Evolutionary conservation across 2,888 invertebrate species (phyloP), one percentile per base, ranked within the genome.

Genomic region (Epirrhoe alternata): DNA sequence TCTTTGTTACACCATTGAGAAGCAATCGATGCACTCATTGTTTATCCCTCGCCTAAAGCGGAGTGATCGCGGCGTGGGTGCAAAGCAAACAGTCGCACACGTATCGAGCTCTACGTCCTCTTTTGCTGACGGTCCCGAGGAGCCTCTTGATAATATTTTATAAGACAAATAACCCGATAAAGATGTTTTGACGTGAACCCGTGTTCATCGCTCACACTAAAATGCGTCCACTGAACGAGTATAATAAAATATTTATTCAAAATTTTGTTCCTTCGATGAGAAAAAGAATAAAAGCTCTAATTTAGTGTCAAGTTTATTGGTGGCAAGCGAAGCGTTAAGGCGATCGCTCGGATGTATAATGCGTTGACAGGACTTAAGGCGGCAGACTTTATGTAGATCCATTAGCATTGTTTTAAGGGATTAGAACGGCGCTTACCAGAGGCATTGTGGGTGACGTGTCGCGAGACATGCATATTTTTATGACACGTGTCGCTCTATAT

Each of bases 131-230:
- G 90, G 85, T 92, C 88, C 90, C 86, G 86, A 88, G 87, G 89
- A 89, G 90, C 87, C 92, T 88, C 92, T 92, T 87, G 92, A 93
- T 92, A 92, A 92, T 92, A 92, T 92, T 93, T 92, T 92, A 92
- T 92, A 93, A 93, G 92, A 93, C 93, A 93, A 93, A 92, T 92
- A 93, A 92, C 92, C 89, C 88, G 92, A 93, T 93, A 92, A 92
- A 93, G 92, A 93, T 92, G 92, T 93, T 93, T 91, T 93, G 93
- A 93, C 93, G 89, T 91, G 92, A 88, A 93, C 90, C 92, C 88
- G 87, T 92, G 92, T 93, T 90, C 92, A 91, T 91, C 90, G 92
- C 90, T 92, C 91, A 92, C 90, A 92, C 92, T 88, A 90, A 92
- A 92, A 92, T 92, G 92, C 89, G 88, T 87, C 86, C 91, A 91